These are phyloP conservation scores for Trichomycterus rosablanca DNA, from an alignment of 2,113 vertebrate species.

Conservation along the genomic window DNA sequence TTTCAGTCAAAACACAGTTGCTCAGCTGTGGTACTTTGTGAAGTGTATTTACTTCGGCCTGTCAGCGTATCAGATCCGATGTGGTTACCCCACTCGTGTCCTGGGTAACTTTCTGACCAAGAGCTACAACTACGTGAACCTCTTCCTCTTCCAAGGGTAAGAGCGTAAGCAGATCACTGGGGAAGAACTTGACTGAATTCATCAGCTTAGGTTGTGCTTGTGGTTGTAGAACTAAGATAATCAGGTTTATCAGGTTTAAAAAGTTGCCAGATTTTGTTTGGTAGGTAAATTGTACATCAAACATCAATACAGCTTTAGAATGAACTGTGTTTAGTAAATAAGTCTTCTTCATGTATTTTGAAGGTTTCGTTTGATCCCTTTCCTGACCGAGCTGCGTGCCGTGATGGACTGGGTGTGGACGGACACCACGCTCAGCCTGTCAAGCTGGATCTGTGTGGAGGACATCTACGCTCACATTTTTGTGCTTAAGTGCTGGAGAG, in stretches of 20 bases:
- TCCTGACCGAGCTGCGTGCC: conserved; percentile 91
- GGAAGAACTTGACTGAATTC: background rate
- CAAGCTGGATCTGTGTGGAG: conserved; percentile 98
- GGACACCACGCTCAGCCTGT: conserved; percentile 93
- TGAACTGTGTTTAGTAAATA: background rate
- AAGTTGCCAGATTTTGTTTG: background rate
- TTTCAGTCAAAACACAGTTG: conserved; percentile 91
- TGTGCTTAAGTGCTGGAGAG: conserved; percentile 96
- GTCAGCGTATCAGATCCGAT: conserved; percentile 98
- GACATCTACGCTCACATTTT: conserved; percentile 99
- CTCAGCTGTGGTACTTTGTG: conserved; percentile 99
- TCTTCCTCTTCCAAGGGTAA: conserved; percentile 99
- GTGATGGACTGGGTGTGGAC: conserved; percentile 99
- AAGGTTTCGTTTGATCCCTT: conserved; percentile 94
- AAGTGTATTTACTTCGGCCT: conserved; percentile 98
- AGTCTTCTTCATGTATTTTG: conserved; percentile 14
- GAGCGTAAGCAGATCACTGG: conserved; percentile 34
- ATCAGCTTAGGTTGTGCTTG: background rate
- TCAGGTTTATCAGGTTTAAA: background rate
- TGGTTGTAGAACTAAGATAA: background rate
- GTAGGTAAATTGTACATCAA: background rate
- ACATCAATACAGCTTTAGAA: too few species aligned
- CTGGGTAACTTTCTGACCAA: conserved; percentile 99
- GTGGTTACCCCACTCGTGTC: conserved; percentile 94
- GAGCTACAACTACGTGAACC: conserved; percentile 97